Evolutionary conservation across 1,140 invertebrate genomes (phyloP), one percentile per base, ranked within the genome.

Genomic region (Batillaria attramentaria): DNA sequence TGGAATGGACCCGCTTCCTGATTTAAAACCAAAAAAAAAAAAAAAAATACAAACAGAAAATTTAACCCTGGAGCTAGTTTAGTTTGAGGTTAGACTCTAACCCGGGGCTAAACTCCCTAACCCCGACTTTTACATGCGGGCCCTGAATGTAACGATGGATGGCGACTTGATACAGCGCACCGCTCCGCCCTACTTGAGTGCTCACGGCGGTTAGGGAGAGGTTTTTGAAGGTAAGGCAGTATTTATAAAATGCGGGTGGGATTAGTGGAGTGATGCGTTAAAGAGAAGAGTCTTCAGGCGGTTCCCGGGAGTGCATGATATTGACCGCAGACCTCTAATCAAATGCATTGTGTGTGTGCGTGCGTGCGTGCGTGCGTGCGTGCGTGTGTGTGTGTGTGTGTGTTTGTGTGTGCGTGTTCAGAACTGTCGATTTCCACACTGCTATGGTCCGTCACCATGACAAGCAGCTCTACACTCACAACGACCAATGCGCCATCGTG

Each of bases 381-480:
- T 60, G 57, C 31, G 57, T 60, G 57, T 60, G 57, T 60, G 57
- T 60, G 57, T 5, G 57, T 60, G 57, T 60, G 57, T 10, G 57
- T 24, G 57, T 24, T 20, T 24, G 57, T 60, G 57, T 28, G 57
- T 24, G 8, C 24, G 57, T 60, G 57, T 60, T 20, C 24, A 28
- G 24, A 13, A 10, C 20, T 60, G 57, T 60, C n/a, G n/a, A n/a
- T n/a, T n/a, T n/a, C n/a, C n/a, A n/a, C n/a, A n/a, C n/a, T n/a
- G n/a, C n/a, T n/a, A 31, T 65, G 62, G 62, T 65, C 0, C 62
- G 62, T 8, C 62, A 65, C 31, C 31, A 65, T 35, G 3, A 65
- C 31, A 6, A 65, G n/a, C n/a, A n/a, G 16, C 62, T 1, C 31
- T 33, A 35, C 28, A 16, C 0, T 13, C 31, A 70, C 68, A 42